phyloP scores from a whole-genome alignment of 2,113 vertebrate species.

The Thymallus thymallus region DNA sequence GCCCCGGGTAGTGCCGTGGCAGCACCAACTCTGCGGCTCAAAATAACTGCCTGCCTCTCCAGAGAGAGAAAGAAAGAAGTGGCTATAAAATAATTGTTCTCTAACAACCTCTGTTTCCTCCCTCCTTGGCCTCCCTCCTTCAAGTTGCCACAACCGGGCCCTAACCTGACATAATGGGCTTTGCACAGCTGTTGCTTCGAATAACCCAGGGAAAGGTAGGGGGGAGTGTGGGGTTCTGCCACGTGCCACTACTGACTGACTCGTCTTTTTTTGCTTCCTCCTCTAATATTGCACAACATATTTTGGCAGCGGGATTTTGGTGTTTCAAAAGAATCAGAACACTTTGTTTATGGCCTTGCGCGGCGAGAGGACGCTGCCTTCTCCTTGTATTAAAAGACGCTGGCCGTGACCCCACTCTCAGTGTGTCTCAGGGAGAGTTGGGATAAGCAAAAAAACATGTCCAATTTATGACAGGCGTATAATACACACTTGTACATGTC shows the following conservation, averaged over 20 bases:
- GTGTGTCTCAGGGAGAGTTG: no score
- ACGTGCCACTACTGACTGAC: slow-evolving; percentile 46
- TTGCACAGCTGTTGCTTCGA: slow-evolving; percentile 43
- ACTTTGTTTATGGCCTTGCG: background rate
- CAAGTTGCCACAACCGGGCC: slow-evolving; percentile 8
- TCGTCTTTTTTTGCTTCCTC: slow-evolving; percentile 68
- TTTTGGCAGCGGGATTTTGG: slow-evolving; percentile 36
- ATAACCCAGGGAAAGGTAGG: background rate
- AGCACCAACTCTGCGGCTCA: background rate
- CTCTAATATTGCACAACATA: slow-evolving; percentile 60
- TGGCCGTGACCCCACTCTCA: no score
- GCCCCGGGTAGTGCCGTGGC: background rate
- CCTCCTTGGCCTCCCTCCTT: background rate
- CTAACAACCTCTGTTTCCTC: slow-evolving; percentile 13
- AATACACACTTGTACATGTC: background rate
- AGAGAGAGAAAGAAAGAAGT: slow-evolving; percentile 14
- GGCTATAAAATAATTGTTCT: slow-evolving; percentile 27
- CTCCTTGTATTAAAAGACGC: no score
- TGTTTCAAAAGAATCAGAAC: slow-evolving; percentile 50
- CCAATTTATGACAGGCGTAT: no score
- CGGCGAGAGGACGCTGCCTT: background rate
- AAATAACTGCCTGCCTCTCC: slow-evolving; percentile 32
- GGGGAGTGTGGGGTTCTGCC: slow-evolving; percentile 44
- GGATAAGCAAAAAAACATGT: no score
- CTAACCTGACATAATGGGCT: slow-evolving; percentile 46